Evolutionary conservation across 1,140 invertebrate species (phyloP).

Genomic region (Diorhabda carinulata): DNA sequence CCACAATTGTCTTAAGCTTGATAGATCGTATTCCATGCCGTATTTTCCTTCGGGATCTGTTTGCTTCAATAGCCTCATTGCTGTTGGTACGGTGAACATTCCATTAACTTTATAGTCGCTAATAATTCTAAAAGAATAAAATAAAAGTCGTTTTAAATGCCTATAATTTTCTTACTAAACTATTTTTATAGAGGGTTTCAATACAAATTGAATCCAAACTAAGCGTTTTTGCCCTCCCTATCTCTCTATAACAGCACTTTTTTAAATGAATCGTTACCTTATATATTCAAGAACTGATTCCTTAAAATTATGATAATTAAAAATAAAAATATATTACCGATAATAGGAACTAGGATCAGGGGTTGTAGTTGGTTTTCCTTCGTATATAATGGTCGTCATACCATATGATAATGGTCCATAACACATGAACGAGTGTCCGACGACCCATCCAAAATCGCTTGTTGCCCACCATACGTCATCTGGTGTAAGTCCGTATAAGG

Average conservation of each 20-base stretch:
- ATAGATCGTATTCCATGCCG: slow-evolving; percentile 65
- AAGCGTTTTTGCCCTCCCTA: too few species aligned
- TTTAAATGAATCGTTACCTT: too few species aligned
- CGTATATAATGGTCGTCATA: slow-evolving; percentile 84
- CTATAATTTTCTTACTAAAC: too few species aligned
- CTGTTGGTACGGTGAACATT: slow-evolving; percentile 87
- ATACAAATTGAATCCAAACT: too few species aligned
- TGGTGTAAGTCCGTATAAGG: slow-evolving; percentile 75
- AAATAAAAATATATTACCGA: slow-evolving; percentile 51
- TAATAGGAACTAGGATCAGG: slow-evolving; percentile 89
- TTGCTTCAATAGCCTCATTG: slow-evolving; percentile 76
- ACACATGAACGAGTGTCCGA: slow-evolving; percentile 91
- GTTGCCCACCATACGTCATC: slow-evolving; percentile 90
- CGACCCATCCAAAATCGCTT: slow-evolving; percentile 82
- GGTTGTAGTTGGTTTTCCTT: slow-evolving; percentile 91
- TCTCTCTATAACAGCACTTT: too few species aligned
- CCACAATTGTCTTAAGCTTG: slow-evolving; percentile 75
- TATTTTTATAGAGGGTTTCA: too few species aligned
- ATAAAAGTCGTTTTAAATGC: too few species aligned
- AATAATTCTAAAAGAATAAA: slow-evolving; percentile 63
- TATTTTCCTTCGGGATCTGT: slow-evolving; percentile 67
- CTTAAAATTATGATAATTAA: too few species aligned
- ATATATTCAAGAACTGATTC: too few species aligned
- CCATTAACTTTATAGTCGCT: slow-evolving; percentile 79
- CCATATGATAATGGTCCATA: slow-evolving; percentile 83